Evolutionary conservation across 2,888 invertebrate species (phyloP).

Genomic region (Myopa testacea): DNA sequence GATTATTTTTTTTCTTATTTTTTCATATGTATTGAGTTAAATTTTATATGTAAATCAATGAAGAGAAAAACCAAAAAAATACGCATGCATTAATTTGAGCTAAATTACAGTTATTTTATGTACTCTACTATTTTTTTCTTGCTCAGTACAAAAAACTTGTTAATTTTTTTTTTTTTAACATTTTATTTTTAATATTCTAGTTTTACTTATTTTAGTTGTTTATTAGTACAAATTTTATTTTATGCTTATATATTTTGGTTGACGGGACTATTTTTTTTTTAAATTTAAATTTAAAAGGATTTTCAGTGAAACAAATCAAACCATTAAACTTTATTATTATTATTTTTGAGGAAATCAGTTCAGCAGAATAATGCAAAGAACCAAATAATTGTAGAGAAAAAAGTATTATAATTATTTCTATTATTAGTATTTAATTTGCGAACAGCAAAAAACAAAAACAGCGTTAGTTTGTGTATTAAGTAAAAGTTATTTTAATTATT

Average conservation of each 20-base stretch:
- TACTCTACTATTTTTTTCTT: conserved; percentile 17
- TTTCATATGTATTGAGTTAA: conserved; percentile 10
- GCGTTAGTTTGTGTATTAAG: background rate
- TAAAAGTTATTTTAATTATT: no score
- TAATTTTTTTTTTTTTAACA: conserved; percentile 42
- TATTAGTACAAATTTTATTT: conserved; percentile 55
- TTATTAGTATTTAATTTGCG: background rate
- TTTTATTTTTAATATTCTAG: conserved; percentile 55
- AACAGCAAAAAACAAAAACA: background rate
- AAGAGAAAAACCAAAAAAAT: conserved; percentile 47
- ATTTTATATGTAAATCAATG: background rate
- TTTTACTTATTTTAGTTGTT: conserved; percentile 62
- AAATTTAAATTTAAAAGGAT: conserved; percentile 47
- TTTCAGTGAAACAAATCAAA: no score
- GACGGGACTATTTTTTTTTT: conserved; percentile 67
- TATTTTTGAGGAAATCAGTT: conserved; percentile 47
- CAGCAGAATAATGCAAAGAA: background rate
- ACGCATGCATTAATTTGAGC: conserved; percentile 59
- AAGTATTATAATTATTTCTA: background rate
- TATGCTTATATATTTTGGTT: conserved; percentile 61
- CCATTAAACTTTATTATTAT: conserved; percentile 25
- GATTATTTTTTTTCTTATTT: conserved; percentile 21
- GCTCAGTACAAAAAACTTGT: conserved; percentile 23
- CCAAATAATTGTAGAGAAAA: background rate
- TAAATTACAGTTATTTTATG: conserved; percentile 38